These are phyloP conservation scores for Chloroceryle aenea DNA, from an alignment of 2,113 vertebrate genomes.

Conservation along the genomic window DNA sequence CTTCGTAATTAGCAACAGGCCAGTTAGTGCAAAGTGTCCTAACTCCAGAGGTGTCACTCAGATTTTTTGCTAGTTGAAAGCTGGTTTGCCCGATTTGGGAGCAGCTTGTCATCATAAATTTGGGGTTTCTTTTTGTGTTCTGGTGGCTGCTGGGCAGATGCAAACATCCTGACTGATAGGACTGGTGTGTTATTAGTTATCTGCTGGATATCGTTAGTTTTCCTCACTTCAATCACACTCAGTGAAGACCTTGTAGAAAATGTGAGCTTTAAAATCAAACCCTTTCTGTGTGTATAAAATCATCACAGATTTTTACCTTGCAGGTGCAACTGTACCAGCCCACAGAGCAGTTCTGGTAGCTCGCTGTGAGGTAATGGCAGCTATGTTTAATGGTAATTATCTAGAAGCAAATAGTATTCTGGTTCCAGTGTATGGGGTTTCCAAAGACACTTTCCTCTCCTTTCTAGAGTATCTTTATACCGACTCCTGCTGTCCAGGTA, in stretches of 20 bases:
- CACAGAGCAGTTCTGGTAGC: constrained; percentile 93
- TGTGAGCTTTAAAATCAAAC: accelerated
- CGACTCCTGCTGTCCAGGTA: constrained; percentile 95
- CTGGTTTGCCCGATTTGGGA: neutral
- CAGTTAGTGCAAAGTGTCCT: neutral
- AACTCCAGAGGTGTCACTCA: no score
- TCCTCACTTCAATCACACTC: neutral
- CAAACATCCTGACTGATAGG: neutral
- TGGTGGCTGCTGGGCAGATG: neutral
- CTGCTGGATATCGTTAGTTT: neutral
- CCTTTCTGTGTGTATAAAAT: neutral
- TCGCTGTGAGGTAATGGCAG: constrained; percentile 96
- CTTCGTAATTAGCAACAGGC: neutral
- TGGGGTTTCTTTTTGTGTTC: neutral
- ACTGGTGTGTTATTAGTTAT: neutral
- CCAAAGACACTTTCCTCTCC: constrained; percentile 95
- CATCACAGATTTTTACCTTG: neutral
- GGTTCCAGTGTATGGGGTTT: constrained; percentile 93
- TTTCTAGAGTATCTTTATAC: constrained; percentile 98
- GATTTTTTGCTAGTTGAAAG: neutral
- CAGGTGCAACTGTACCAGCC: constrained; percentile 89
- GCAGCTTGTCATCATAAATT: neutral
- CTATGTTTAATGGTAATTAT: constrained; percentile 97
- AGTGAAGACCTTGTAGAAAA: neutral
- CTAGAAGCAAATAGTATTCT: constrained; percentile 90